Evolutionary conservation across 2,797 vertebrate species (phyloP).

Genomic region (Monodelphis domestica): DNA sequence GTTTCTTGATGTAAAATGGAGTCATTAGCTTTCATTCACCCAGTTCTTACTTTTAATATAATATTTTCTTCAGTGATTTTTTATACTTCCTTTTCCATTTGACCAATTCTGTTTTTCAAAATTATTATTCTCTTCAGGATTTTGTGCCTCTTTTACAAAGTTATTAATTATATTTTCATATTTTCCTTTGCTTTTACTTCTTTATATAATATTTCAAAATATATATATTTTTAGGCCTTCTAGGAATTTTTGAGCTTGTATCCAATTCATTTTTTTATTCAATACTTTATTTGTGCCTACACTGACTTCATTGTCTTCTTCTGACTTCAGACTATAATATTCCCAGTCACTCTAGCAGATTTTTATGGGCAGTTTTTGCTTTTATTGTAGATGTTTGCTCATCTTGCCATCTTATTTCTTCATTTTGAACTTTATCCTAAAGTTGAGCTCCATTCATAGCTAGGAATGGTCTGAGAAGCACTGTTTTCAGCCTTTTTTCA

Average conservation of each 20-base stretch:
- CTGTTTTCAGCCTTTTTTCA: no score
- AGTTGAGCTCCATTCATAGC: no score
- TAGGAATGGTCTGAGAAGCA: no score
- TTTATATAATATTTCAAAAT: background rate
- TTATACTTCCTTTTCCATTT: background rate
- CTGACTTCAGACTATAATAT: background rate
- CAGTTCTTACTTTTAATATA: background rate
- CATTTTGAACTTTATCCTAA: no score
- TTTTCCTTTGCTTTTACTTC: background rate
- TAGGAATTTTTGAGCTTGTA: background rate
- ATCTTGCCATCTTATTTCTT: no score
- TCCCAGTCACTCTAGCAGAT: no score
- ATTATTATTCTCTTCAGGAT: background rate
- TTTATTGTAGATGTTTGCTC: no score
- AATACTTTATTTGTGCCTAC: background rate
- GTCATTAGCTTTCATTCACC: background rate
- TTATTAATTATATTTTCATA: no score
- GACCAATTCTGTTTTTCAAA: background rate
- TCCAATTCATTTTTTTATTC: background rate
- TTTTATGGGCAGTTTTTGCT: no score
- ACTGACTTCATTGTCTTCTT: background rate
- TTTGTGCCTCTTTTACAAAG: no score
- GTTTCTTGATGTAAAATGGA: background rate
- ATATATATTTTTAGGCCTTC: background rate
- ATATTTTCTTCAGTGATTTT: background rate